Conservation (phyloP, 2,888 invertebrate genomes). For the Gandaritis pyraliata region DNA sequence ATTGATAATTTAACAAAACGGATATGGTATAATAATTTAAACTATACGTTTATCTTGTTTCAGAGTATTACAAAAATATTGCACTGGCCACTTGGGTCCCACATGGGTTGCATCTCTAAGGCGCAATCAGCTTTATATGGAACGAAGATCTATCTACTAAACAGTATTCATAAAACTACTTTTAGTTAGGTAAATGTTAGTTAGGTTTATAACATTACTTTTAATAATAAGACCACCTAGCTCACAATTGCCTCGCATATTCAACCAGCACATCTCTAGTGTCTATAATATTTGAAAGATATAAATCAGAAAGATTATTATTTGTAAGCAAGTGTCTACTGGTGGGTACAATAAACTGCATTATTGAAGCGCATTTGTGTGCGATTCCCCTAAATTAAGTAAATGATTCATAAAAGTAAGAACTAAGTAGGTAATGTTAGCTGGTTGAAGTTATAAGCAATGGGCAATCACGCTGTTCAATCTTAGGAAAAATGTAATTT, state of each 20-base stretch:
- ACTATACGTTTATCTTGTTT: conserved; percentile 3
- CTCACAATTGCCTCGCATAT: conserved; percentile 68
- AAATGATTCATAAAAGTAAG: not conserved
- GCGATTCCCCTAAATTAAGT: not conserved
- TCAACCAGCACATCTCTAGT: conserved; percentile 46
- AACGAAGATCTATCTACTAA: conserved; percentile 80
- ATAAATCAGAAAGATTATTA: not conserved
- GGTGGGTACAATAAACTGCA: not conserved
- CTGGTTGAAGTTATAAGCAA: conserved; percentile 49
- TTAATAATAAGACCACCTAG: conserved; percentile 59
- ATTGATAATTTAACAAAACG: too few species aligned
- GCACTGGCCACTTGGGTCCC: conserved; percentile 50
- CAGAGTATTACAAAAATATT: conserved; percentile 63
- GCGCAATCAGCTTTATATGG: conserved; percentile 67
- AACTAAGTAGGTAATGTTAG: conserved; percentile 19
- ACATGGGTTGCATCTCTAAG: conserved; percentile 62
- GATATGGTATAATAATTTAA: too few species aligned
- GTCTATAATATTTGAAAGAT: conserved; percentile 3
- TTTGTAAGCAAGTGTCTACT: not conserved
- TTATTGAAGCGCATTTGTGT: not conserved
- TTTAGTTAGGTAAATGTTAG: conserved; percentile 64
- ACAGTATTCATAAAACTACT: conserved; percentile 81
- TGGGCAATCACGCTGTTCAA: conserved; percentile 52
- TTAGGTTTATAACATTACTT: conserved; percentile 49
- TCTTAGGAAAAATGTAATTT: conserved; percentile 54